phyloP scores from a whole-genome alignment of 1,140 invertebrate genomes.

The Agrilus planipennis region DNA sequence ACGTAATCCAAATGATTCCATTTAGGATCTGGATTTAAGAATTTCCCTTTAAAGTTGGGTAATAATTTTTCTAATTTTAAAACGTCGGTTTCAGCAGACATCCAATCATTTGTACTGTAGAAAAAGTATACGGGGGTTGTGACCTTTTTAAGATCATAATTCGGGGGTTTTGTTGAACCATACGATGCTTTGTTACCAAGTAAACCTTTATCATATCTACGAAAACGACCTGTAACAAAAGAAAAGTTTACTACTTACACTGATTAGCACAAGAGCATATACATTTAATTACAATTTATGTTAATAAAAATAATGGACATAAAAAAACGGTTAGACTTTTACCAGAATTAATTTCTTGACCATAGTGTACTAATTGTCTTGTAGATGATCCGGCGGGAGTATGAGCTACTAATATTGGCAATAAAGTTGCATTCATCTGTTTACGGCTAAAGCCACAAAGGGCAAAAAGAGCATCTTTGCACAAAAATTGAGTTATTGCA shows the following conservation, averaged over 20 bases:
- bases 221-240: constrained; percentile 41
- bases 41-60: constrained; percentile 29
- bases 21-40: constrained; percentile 9
- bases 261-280: no score
- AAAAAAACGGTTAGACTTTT: no score
- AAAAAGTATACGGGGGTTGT: constrained; percentile 41
- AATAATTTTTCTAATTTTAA: constrained; percentile 30
- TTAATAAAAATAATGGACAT: no score
- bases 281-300: no score
- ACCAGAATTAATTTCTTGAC: constrained; percentile 39
- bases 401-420: constrained; percentile 58
- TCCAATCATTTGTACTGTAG: constrained; percentile 39
- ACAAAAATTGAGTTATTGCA: constrained; percentile 38
- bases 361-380: constrained; percentile 54
- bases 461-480: constrained; percentile 31
- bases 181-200: constrained; percentile 17
- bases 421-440: constrained; percentile 48
- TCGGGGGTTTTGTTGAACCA: constrained; percentile 30
- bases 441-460: constrained; percentile 49
- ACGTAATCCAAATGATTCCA: constrained; percentile 19
- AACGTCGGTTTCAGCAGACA: constrained; percentile 15
- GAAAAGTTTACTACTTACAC: no score
- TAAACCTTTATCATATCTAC: constrained; percentile 49
- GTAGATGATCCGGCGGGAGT: constrained; percentile 64
- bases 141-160: constrained; percentile 43